A percentile compares a stretch with the other conserved stretches of the same genome.
phyloP scores from a whole-genome alignment of 2,113 vertebrate genomes.

The Apus apus region DNA sequence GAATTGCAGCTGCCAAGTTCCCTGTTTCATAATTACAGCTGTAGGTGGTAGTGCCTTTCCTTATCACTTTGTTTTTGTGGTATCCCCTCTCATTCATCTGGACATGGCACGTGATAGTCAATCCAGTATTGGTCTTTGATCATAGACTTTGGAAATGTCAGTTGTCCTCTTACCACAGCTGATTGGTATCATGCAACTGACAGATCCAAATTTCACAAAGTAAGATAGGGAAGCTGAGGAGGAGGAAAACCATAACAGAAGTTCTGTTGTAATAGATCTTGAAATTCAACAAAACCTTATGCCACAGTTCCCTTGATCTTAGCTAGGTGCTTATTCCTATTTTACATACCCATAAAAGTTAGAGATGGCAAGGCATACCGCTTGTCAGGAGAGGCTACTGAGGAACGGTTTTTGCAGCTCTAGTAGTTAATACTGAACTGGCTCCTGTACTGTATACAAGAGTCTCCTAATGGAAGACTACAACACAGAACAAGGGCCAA shows the following conservation, averaged over 20 bases:
- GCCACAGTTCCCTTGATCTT: not conserved
- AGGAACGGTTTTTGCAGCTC: not conserved
- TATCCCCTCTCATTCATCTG: not conserved
- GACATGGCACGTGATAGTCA: not conserved
- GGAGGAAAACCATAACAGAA: not conserved
- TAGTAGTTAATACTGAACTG: not conserved
- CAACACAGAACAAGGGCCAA: not conserved
- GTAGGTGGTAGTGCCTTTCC: not conserved
- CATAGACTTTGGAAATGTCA: not conserved
- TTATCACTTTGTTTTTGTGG: not conserved
- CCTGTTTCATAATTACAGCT: not conserved
- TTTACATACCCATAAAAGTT: not conserved
- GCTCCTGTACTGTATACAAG: not conserved
- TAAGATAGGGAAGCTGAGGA: not conserved
- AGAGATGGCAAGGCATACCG: not conserved
- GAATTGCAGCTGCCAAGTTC: not conserved
- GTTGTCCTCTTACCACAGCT: not conserved
- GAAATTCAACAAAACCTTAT: not conserved
- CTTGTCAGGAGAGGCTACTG: not conserved
- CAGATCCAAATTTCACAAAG: not conserved
- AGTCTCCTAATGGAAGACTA: not conserved
- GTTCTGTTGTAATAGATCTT: not conserved
- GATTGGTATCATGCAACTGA: not conserved
- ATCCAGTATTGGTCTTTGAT: not conserved
- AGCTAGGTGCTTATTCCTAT: not conserved